phyloP scores from a whole-genome alignment of 1,140 invertebrate species.

The Lerema accius region DNA sequence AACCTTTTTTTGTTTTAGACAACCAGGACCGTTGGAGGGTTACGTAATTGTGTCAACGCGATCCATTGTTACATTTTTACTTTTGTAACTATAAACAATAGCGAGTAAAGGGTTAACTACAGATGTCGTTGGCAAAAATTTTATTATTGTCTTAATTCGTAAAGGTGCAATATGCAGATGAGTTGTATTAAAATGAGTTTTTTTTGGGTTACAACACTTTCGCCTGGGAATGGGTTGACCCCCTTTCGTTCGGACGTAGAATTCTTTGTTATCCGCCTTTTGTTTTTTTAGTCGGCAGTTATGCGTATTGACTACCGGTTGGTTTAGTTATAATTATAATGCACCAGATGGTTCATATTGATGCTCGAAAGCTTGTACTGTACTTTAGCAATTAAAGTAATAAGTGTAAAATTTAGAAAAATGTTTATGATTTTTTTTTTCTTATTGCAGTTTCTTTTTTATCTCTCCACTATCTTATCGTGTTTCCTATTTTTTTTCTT shows the following conservation, averaged over 20 bases:
- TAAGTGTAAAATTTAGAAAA: too few relatives aligned
- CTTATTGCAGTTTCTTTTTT: too few relatives aligned
- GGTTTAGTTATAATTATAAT: conserved; percentile 46
- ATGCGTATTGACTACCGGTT: conserved; percentile 51
- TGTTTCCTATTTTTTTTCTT: too few relatives aligned
- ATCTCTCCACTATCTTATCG: too few relatives aligned
- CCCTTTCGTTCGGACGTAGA: conserved; percentile 58
- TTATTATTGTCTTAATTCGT: conserved; percentile 65
- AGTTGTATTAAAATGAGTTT: conserved; percentile 62
- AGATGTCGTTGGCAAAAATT: conserved; percentile 53
- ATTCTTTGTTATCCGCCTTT: conserved; percentile 48
- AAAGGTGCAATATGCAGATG: conserved; percentile 71
- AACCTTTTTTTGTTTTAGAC: conserved; percentile 76
- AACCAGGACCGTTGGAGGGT: conserved; percentile 45
- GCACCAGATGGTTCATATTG: conserved; percentile 36
- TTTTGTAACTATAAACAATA: conserved; percentile 63
- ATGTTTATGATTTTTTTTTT: too few relatives aligned
- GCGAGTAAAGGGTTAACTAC: conserved; percentile 53
- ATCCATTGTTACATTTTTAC: conserved; percentile 55
- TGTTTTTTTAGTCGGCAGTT: conserved; percentile 50
- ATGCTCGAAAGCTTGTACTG: too few relatives aligned
- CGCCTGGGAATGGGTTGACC: conserved; percentile 65
- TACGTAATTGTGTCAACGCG: conserved; percentile 74
- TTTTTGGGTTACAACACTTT: conserved; percentile 51
- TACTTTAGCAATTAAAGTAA: too few relatives aligned